These are phyloP conservation scores for Otus sunia DNA, from an alignment of 2,113 vertebrate species.

Conservation along the genomic window DNA sequence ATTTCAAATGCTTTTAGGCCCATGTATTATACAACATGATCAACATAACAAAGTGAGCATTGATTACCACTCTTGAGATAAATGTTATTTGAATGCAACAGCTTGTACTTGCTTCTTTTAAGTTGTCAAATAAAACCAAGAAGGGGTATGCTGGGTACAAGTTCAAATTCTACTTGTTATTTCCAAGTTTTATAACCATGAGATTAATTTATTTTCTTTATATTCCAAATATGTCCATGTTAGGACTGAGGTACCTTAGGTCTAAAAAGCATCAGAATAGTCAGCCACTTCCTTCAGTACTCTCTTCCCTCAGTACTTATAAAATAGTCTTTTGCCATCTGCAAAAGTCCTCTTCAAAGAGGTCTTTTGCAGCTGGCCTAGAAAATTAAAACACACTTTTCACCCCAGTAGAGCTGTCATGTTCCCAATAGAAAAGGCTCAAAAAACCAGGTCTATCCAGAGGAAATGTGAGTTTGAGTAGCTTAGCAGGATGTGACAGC, in stretches of 20 bases:
- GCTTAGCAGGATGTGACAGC: not conserved
- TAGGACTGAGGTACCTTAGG: not conserved
- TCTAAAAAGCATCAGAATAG: not conserved
- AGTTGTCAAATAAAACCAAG: slow-evolving; percentile 4
- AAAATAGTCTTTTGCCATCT: not conserved
- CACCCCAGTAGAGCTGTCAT: not conserved
- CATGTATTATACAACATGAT: slow-evolving; percentile 2
- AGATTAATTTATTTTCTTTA: not conserved
- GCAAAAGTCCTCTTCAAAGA: not conserved
- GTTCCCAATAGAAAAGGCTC: not conserved
- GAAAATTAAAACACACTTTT: not conserved
- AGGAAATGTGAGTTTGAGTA: not conserved
- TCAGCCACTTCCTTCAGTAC: not conserved
- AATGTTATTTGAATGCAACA: slow-evolving; percentile 24
- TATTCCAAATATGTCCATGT: not conserved
- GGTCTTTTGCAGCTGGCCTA: not conserved
- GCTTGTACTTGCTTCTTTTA: slow-evolving; percentile 14
- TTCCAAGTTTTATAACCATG: not conserved
- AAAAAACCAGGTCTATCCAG: fast-evolving
- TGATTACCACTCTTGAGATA: slow-evolving; percentile 47
- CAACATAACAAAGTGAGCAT: slow-evolving; percentile 44
- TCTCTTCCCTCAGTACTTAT: not conserved
- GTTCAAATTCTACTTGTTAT: not conserved
- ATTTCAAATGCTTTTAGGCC: slow-evolving; percentile 61
- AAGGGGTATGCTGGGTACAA: not conserved